These are phyloP conservation scores for Momotus momota DNA, from an alignment of 2,797 vertebrate genomes.

Conservation along the genomic window DNA sequence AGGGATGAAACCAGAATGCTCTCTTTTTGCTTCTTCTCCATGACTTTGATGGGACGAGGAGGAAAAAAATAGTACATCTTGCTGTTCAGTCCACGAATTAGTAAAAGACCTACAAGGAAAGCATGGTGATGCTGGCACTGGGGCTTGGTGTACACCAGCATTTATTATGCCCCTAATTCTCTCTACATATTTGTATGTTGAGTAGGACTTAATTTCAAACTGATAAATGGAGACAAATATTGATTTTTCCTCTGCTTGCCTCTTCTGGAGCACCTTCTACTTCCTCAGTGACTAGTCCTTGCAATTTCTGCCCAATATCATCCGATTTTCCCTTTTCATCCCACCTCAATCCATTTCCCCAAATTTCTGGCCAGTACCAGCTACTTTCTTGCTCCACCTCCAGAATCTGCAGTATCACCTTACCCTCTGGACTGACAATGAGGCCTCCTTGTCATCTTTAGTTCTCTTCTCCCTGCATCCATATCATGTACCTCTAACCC, in stretches of 20 bases:
- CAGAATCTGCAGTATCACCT: neutral
- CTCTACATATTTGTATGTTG: neutral
- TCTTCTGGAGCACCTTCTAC: neutral
- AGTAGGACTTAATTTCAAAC: neutral
- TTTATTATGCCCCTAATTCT: neutral
- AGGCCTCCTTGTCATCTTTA: neutral
- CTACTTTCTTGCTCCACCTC: neutral
- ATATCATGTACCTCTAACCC: neutral
- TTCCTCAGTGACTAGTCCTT: neutral
- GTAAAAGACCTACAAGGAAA: neutral
- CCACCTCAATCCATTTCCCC: neutral
- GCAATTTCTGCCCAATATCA: neutral
- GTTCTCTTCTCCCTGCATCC: neutral
- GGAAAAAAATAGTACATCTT: neutral
- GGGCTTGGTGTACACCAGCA: neutral
- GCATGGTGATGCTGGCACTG: neutral
- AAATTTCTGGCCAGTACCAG: neutral
- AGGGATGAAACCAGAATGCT: neutral
- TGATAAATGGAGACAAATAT: neutral
- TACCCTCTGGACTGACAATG: neutral
- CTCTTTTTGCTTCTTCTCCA: neutral
- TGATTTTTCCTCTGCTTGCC: neutral
- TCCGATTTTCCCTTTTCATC: neutral
- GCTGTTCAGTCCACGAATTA: neutral
- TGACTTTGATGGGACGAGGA: neutral